Conservation (phyloP, 2,888 invertebrate species). For the Brenthis daphne region DNA sequence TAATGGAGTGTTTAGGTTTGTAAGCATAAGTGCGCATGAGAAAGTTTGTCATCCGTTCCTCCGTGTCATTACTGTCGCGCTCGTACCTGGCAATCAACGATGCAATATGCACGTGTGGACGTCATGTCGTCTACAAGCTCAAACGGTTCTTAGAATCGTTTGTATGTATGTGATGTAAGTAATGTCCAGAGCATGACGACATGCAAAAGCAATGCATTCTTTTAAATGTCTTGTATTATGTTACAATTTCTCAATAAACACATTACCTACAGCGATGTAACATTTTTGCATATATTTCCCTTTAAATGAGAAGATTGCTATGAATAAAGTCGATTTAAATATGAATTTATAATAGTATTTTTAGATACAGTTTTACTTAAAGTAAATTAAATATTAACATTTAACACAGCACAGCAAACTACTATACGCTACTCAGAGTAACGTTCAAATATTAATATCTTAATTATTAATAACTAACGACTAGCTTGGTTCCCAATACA, state of each 20-base stretch:
- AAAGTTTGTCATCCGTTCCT: constrained; percentile 44
- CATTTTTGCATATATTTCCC: constrained; percentile 2
- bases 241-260: constrained; percentile 49
- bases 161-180: constrained; percentile 54
- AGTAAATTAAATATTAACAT: no score
- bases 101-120: constrained; percentile 40
- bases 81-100: constrained; percentile 56
- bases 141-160: constrained; percentile 58
- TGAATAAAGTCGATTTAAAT: not conserved
- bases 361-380: no score
- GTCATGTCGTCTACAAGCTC: constrained; percentile 41
- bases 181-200: constrained; percentile 60
- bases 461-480: no score
- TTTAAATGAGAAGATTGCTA: not conserved
- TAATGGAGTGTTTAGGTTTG: constrained; percentile 8
- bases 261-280: constrained; percentile 6
- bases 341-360: no score
- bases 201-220: constrained; percentile 66
- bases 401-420: no score
- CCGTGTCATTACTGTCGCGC: constrained; percentile 51
- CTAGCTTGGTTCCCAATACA: no score
- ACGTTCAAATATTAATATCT: no score
- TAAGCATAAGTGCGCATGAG: constrained; percentile 32
- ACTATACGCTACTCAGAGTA: no score
- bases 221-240: constrained; percentile 61